These are phyloP conservation scores for Apodemia duryi DNA, from an alignment of 2,888 invertebrate genomes.

Conservation along the genomic window DNA sequence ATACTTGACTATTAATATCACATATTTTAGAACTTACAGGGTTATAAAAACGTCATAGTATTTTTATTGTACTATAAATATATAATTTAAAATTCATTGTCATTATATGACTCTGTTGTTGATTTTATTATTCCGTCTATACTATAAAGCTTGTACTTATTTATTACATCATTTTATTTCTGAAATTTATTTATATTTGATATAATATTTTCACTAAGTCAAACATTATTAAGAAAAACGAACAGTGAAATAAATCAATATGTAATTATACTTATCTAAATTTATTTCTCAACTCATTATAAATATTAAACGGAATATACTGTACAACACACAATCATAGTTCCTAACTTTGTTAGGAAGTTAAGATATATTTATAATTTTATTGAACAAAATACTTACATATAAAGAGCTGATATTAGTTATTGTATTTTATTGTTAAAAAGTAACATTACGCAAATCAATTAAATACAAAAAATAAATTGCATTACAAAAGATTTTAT, in stretches of 20 bases:
- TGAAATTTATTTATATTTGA: not conserved
- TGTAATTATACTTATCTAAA: not conserved
- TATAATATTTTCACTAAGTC: not conserved
- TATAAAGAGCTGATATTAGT: not conserved
- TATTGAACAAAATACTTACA: not conserved
- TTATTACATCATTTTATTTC: constrained; percentile 1
- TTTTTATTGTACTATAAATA: constrained; percentile 35
- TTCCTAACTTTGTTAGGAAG: constrained; percentile 11
- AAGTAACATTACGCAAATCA: not conserved
- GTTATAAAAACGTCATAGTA: constrained; percentile 52
- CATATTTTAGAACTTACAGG: constrained; percentile 70
- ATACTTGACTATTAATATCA: constrained; percentile 49
- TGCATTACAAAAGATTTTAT: not conserved
- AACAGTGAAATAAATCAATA: not conserved
- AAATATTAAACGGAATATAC: not conserved
- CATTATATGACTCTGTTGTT: constrained; percentile 61
- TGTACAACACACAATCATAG: not conserved
- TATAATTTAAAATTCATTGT: constrained; percentile 30
- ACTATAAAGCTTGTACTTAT: constrained; percentile 14
- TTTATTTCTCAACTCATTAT: not conserved
- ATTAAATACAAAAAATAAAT: not conserved
- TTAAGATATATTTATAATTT: not conserved
- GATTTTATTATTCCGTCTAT: constrained; percentile 23
- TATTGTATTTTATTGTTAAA: not conserved
- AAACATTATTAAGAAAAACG: not conserved